Percentiles rank a stretch among this genome's conserved stretches.
phyloP scores from a whole-genome alignment of 2,797 vertebrate species.

The Brachymystax lenok region DNA sequence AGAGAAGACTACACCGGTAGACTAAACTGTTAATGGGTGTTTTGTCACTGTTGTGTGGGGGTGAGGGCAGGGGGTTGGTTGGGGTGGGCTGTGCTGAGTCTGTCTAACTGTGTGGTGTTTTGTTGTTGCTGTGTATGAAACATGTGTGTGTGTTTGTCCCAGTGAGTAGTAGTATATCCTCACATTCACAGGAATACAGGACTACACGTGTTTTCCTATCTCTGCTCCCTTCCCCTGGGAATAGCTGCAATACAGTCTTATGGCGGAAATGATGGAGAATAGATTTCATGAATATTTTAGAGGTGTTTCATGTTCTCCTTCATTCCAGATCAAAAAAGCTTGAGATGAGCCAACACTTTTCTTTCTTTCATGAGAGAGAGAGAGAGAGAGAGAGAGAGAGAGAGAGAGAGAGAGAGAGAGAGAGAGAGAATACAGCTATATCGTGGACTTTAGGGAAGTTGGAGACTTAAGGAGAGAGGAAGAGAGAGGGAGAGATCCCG shows the following conservation, averaged over 20 bases:
- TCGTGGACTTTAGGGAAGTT: too few species aligned
- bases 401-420: neutral
- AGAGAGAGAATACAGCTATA: conserved; percentile 18
- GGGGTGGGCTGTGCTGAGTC: neutral
- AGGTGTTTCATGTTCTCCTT: conserved; percentile 55
- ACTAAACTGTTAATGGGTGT: conserved; percentile 26
- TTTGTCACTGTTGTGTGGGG: neutral
- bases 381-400: conserved; percentile 7
- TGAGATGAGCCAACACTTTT: conserved; percentile 46
- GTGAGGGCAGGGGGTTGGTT: neutral
- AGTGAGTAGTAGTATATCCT: too few species aligned
- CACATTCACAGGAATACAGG: neutral
- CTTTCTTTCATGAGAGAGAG: conserved; percentile 36
- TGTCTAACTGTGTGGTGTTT: neutral
- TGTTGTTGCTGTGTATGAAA: neutral
- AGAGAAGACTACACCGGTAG: conserved; percentile 91
- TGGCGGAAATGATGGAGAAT: neutral
- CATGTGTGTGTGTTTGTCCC: too few species aligned
- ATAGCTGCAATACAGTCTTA: neutral
- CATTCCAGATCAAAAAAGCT: conserved; percentile 58
- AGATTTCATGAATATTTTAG: neutral
- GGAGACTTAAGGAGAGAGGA: neutral
- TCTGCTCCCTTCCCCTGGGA: neutral
- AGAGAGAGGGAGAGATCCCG: neutral
- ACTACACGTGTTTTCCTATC: too few species aligned